These are phyloP conservation scores for Hyla sarda DNA, from an alignment of 2,113 vertebrate species.

Conservation along the genomic window DNA sequence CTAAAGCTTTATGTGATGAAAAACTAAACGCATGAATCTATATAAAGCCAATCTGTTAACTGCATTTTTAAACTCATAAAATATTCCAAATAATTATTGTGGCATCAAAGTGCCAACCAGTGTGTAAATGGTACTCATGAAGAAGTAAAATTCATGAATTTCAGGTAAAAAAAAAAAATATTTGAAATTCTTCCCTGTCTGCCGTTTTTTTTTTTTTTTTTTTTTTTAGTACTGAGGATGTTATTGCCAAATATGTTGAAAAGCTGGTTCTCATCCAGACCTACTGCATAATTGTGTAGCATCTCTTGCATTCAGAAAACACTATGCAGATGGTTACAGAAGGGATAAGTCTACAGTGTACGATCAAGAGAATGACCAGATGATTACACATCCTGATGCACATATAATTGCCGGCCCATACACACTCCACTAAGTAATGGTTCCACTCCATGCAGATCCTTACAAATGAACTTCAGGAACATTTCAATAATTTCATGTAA, in stretches of 20 bases:
- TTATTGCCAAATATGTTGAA: slow-evolving; percentile 49
- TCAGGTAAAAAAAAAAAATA: slow-evolving; percentile 40
- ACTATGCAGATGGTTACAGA: slow-evolving; percentile 55
- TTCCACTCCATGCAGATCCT: background rate
- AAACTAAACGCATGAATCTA: no score
- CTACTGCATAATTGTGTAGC: slow-evolving; percentile 46
- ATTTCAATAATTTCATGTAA: background rate
- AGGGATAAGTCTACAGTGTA: slow-evolving; percentile 41
- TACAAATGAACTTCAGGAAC: slow-evolving; percentile 5
- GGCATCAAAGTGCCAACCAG: background rate
- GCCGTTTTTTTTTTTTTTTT: background rate
- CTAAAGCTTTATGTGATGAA: no score
- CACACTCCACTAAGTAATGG: slow-evolving; percentile 9
- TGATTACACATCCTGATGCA: slow-evolving; percentile 56
- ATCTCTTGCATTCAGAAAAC: slow-evolving; percentile 52
- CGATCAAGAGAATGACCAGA: slow-evolving; percentile 47
- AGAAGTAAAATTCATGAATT: background rate
- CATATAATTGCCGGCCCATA: slow-evolving; percentile 19
- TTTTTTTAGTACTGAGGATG: background rate
- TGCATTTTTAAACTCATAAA: background rate
- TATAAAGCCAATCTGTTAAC: background rate
- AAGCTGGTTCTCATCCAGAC: slow-evolving; percentile 54
- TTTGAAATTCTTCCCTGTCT: slow-evolving; percentile 41
- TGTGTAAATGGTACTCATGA: background rate
- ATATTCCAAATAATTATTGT: background rate